Conservation (phyloP, 1,140 invertebrate genomes). For the Lycorma delicatula region DNA sequence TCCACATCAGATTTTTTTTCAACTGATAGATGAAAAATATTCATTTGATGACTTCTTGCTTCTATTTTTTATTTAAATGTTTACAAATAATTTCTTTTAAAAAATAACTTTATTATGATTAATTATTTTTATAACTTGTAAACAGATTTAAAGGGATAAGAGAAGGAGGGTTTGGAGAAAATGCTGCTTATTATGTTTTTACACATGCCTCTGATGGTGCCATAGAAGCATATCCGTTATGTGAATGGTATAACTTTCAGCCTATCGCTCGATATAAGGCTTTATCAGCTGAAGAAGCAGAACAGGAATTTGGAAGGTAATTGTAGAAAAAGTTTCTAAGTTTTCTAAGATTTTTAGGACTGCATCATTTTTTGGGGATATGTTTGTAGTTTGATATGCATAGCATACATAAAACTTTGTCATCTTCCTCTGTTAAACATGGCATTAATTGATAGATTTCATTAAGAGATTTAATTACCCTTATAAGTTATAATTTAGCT, state of each 20-base stretch:
- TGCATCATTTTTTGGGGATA: no score
- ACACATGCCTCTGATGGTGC: slow-evolving; percentile 87
- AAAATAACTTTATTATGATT: not conserved
- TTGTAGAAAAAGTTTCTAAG: no score
- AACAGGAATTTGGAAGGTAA: slow-evolving; percentile 82
- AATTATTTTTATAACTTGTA: slow-evolving; percentile 14
- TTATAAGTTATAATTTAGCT: no score
- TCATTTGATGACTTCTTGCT: no score
- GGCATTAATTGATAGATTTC: no score
- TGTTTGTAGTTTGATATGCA: no score
- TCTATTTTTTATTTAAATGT: not conserved
- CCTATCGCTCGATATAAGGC: slow-evolving; percentile 86
- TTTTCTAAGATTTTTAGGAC: no score
- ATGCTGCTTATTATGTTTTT: slow-evolving; percentile 94
- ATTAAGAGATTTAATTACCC: no score
- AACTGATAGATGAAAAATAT: no score
- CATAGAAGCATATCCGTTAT: slow-evolving; percentile 90
- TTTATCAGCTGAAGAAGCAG: slow-evolving; percentile 90
- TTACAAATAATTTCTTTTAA: not conserved
- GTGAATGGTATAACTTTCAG: slow-evolving; percentile 92
- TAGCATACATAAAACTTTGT: no score
- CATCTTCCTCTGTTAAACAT: no score
- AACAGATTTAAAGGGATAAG: slow-evolving; percentile 72
- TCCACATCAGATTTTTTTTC: no score
- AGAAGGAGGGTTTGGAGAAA: slow-evolving; percentile 90